Percentiles rank a stretch among this genome's conserved stretches.
Evolutionary conservation across 1,140 invertebrate genomes (phyloP).

Genomic region (Zeugodacus cucurbitae): DNA sequence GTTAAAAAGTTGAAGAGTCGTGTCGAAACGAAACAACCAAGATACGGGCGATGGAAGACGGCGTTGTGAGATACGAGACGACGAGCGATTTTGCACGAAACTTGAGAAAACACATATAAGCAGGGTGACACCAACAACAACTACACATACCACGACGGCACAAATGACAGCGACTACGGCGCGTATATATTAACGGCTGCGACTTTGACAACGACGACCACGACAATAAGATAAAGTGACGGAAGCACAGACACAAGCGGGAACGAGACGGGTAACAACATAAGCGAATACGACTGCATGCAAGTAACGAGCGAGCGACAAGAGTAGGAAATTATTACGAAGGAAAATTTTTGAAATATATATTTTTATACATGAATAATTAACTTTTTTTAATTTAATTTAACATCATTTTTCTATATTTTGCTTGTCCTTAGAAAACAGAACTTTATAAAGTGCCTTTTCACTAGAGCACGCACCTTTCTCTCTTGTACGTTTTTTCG

Average conservation of each 20-base stretch:
- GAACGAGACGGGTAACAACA: not conserved
- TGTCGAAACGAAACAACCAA: not conserved
- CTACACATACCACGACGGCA: not conserved
- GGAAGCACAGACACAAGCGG: not conserved
- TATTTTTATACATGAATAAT: conserved; percentile 10
- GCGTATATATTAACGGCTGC: not conserved
- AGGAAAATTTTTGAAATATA: not conserved
- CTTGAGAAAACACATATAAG: conserved; percentile 5
- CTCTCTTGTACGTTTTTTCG: not conserved
- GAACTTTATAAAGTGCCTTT: not conserved
- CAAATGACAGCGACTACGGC: not conserved
- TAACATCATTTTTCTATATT: not conserved
- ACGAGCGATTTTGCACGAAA: conserved; percentile 16
- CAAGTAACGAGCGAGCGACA: conserved; percentile 13
- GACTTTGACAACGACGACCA: conserved; percentile 36
- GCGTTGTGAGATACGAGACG: not conserved
- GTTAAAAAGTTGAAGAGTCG: not conserved
- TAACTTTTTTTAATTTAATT: conserved; percentile 32
- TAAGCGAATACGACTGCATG: conserved; percentile 14
- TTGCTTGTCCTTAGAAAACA: not conserved
- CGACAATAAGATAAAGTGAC: not conserved
- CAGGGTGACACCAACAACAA: conserved; percentile 5
- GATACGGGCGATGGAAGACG: not conserved
- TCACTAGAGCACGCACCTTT: not conserved
- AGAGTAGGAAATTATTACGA: conserved; percentile 20